Base-by-base conservation (phyloP, 2,113 vertebrate genomes). In the Scytalopus superciliaris region DNA sequence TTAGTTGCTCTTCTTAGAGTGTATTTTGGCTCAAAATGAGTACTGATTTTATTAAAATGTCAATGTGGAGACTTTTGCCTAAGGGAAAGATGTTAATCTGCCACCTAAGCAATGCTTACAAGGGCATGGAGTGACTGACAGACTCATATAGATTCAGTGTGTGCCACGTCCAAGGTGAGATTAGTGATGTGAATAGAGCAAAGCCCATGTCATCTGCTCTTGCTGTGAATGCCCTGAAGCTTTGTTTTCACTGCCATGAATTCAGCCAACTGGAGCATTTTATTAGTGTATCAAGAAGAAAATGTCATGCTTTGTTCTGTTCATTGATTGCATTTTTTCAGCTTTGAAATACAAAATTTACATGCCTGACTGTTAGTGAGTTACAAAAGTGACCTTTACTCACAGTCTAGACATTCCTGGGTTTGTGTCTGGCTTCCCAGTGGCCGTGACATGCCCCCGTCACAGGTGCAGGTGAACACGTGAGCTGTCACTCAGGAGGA, bases 261-360 rank as follows among this genome's bases (percentile, higher is more conserved):
- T 59, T 77, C 75, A 50, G 75, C 47, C 72, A 80, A 60, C 93
- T 74, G 92, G 45, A 94, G 92, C 81, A 45, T 90, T 80, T 93
- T 90, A 77, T 92, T 96, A 95, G 64, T 82, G 80, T 90, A 87
- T 89, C 69, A 69, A 81, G 90, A 94, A 90, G 68, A 93, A 86
- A 93, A 87, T 89, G 66, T 84, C 45, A 64, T 42, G 44, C 80
- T 95, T 92, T 96, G 68, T 90, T 90, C 73, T 93, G 3, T 56
- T 84, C 35, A 44, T 44, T 62, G 73, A 88, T 68, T 74, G 85
- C 78, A 44, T 75, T 84, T 91, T 69, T 52, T 24, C 84, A 64
- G 59, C 95, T 91, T 79, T 86, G 72, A 84, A 88, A 45, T 81
- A 62, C 63, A 74, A 80, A 78, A 90, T 74, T 47, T 78, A 42